phyloP scores from a whole-genome alignment of 2,888 invertebrate genomes.

The Octodonta nipae region DNA sequence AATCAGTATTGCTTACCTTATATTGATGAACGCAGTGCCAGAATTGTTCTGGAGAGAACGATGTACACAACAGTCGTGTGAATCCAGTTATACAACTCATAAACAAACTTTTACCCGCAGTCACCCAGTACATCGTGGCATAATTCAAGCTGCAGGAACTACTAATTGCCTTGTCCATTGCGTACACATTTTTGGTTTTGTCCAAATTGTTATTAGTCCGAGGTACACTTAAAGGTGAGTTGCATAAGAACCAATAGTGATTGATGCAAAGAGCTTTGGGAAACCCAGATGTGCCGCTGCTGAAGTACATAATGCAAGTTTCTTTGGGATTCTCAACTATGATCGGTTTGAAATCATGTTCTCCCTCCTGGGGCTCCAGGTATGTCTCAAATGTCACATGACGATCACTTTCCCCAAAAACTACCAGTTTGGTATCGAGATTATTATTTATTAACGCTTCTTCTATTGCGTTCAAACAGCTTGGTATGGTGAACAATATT shows the following conservation, averaged over 20 bases:
- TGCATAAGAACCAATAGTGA: constrained; percentile 13
- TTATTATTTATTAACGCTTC: constrained; percentile 12
- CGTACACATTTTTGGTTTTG: constrained; percentile 8
- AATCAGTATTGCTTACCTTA: no score
- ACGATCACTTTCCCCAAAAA: constrained; percentile 18
- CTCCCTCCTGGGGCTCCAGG: constrained; percentile 13
- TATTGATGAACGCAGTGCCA: no score
- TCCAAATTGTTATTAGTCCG: constrained; percentile 9
- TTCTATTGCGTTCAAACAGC: constrained; percentile 15
- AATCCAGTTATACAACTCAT: constrained; percentile 18
- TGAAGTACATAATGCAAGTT: constrained; percentile 23
- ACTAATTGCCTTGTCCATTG: constrained; percentile 6
- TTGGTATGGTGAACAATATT: constrained; percentile 21
- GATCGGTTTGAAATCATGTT: constrained; percentile 18
- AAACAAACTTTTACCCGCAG: constrained; percentile 18
- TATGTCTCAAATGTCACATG: constrained; percentile 16
- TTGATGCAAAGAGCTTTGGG: constrained; percentile 27
- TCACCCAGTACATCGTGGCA: constrained; percentile 24
- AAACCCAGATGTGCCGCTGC: constrained; percentile 28
- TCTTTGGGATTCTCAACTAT: constrained; percentile 12
- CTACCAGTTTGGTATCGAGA: constrained; percentile 18
- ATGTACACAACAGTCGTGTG: constrained; percentile 16
- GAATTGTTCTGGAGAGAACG: constrained; percentile 16
- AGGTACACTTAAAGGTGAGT: constrained; percentile 9
- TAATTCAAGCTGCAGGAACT: constrained; percentile 8